phyloP scores from a whole-genome alignment of 2,888 invertebrate genomes.

The Folsomia candida region DNA sequence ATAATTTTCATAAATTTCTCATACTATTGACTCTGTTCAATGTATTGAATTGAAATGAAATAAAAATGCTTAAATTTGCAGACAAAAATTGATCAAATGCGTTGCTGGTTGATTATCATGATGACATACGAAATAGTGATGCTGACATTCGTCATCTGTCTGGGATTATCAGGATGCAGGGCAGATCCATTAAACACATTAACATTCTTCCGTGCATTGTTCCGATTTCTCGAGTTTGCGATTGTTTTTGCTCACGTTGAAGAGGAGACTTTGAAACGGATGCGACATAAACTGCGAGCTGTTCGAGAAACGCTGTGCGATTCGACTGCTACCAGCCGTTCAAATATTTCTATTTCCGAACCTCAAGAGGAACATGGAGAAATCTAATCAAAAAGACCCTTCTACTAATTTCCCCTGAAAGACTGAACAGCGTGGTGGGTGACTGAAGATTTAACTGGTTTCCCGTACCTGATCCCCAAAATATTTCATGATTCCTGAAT shows the following conservation, averaged over 20 bases:
- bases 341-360: background rate
- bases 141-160: slow-evolving; percentile 17
- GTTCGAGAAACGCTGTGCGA: background rate
- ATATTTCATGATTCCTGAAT: no score
- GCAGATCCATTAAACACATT: slow-evolving; percentile 16
- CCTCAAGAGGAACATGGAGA: no score
- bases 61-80: slow-evolving; percentile 3
- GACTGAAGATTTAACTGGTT: no score
- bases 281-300: background rate
- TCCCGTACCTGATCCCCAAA: no score
- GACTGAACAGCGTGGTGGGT: no score
- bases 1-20: background rate
- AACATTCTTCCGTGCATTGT: slow-evolving; percentile 21
- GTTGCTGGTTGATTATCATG: slow-evolving; percentile 25
- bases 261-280: slow-evolving; percentile 18
- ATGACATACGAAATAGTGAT: slow-evolving; percentile 23
- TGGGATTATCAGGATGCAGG: slow-evolving; percentile 25
- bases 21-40: no score
- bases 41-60: no score
- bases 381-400: no score
- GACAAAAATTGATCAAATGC: slow-evolving; percentile 8
- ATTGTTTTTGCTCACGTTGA: slow-evolving; percentile 23
- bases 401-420: no score
- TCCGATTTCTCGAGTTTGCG: slow-evolving; percentile 25
- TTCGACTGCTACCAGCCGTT: background rate